Base-by-base conservation (phyloP, 2,797 vertebrate species). In the Sebastiscus albofasciatus region DNA sequence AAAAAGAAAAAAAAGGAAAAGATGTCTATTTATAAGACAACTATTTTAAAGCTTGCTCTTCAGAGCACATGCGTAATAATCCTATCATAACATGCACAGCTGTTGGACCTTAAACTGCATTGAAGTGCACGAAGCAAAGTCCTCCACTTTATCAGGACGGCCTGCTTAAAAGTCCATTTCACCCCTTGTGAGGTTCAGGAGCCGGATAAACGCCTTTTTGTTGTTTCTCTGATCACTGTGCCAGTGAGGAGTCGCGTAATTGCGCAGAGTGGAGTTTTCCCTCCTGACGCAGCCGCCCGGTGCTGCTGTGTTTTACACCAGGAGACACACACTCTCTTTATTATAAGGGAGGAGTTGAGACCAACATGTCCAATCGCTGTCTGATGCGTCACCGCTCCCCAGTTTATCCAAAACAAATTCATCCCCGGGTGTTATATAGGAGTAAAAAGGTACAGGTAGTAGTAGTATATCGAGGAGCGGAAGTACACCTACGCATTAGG, bases 321-420 rank as follows among this genome's bases (percentile, higher is more conserved):
- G 93, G 95, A 96, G 94, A 95, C 96, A 94, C 95, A 95, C 96
- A 93, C 94, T 94, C 97, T 95, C 97, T 96, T 97, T 97, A 97
- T 97, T 96, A 97, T 97, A 97, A 97, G 97, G 98, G 97, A 97
- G 98, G 98, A 97, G 96, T 96, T 95, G 95, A 94, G 91, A 90
- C 92, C 95, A 92, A 94, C 92, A 94, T 94, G 96, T 96, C 97
- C 98, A 99, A 99, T 99, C 96, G 95, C 94, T 92, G 96, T 93
- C 85, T 93, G 95, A 94, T 94, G 96, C 98, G 98, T 98, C 98
- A 98, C 96, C 90, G 94, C 95, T 93, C 95, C 91, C 79, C 95
- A 94, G 96, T 96, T 96, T 95, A 95, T 96, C 92, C 95, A 96
- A 93, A 93, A 97, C 96, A 97, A 97, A 98, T 97, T 96, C 96